Evolutionary conservation across 2,888 invertebrate species (phyloP).

Genomic region (Zootermopsis nevadensis): DNA sequence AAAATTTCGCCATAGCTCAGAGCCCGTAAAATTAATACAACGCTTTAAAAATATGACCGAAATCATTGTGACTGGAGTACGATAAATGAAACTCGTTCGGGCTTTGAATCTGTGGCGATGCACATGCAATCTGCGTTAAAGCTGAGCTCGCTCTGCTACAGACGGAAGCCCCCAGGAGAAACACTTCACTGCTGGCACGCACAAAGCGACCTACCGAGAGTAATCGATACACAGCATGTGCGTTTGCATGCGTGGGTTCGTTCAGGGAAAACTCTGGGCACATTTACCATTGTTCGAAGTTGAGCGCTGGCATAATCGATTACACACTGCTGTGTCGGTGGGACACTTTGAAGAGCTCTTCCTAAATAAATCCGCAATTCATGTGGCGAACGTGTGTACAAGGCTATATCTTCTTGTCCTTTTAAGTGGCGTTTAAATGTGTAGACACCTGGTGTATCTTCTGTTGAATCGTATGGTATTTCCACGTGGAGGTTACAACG

Average conservation of each 20-base stretch:
- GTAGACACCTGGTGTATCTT: neutral
- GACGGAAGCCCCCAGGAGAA: neutral
- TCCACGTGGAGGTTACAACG: too few relatives aligned
- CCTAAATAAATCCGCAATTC: too few relatives aligned
- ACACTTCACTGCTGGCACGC: conserved; percentile 16
- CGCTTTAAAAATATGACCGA: too few relatives aligned
- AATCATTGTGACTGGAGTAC: too few relatives aligned
- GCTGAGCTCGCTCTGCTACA: neutral
- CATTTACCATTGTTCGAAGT: neutral
- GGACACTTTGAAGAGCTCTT: too few relatives aligned
- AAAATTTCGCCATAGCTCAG: too few relatives aligned
- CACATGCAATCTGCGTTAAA: too few relatives aligned
- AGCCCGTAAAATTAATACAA: too few relatives aligned
- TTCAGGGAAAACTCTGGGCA: neutral
- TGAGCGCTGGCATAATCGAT: neutral
- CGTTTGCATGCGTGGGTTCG: conserved; percentile 12
- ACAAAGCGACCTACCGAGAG: neutral
- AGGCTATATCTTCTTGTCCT: neutral
- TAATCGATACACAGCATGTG: neutral
- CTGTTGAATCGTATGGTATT: neutral
- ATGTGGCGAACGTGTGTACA: neutral
- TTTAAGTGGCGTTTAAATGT: neutral
- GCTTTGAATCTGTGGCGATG: too few relatives aligned
- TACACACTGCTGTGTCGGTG: neutral
- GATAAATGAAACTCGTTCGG: too few relatives aligned